Percentiles rank a stretch among this genome's conserved stretches.
phyloP scores from a whole-genome alignment of 2,113 vertebrate species.

The Myotis davidii region DNA sequence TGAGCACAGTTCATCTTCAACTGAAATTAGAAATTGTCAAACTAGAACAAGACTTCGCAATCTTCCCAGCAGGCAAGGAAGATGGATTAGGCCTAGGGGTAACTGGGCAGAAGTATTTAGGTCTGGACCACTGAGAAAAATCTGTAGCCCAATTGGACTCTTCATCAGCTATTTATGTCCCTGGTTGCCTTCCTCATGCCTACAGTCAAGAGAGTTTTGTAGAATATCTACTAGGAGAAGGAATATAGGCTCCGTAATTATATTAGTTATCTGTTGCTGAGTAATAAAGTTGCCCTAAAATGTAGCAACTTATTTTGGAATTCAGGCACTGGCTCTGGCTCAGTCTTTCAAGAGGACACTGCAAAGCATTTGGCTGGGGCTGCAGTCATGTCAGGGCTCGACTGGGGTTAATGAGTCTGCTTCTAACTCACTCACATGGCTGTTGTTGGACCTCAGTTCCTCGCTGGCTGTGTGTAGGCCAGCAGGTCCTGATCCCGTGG shows the following conservation, averaged over 20 bases:
- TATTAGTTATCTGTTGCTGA: background rate
- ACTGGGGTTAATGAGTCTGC: background rate
- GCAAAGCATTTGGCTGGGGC: background rate
- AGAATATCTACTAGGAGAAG: background rate
- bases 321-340: background rate
- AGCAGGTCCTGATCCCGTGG: background rate
- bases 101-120: background rate
- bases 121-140: background rate
- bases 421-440: background rate
- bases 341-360: background rate
- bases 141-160: background rate
- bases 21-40: background rate
- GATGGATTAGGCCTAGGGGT: background rate
- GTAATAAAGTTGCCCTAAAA: background rate
- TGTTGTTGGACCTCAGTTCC: background rate
- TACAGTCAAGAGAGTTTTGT: background rate
- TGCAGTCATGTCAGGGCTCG: background rate
- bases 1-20: background rate
- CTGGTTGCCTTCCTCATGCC: background rate
- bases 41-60: background rate
- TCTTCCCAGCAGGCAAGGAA: background rate
- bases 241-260: background rate
- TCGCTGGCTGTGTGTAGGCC: background rate
- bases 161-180: background rate
- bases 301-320: background rate